Evolutionary conservation across 1,140 invertebrate genomes (phyloP).

Genomic region (Drosophila bocqueti): DNA sequence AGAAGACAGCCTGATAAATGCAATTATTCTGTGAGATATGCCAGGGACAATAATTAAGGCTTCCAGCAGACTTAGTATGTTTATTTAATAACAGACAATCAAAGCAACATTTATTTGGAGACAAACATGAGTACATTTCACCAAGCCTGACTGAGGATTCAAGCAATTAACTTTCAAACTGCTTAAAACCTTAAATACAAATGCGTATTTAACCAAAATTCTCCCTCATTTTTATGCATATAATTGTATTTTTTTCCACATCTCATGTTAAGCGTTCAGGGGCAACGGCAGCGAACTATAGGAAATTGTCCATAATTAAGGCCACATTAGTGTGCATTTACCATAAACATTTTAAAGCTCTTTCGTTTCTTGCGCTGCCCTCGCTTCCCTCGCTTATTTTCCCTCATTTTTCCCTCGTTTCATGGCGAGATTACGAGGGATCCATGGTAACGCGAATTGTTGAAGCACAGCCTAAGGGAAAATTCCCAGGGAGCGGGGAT

Average conservation of each 20-base stretch:
- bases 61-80: no score
- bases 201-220: background rate
- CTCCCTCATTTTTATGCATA: background rate
- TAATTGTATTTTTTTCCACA: background rate
- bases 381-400: background rate
- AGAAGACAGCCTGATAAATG: background rate
- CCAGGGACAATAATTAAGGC: background rate
- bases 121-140: background rate
- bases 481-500: background rate
- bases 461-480: background rate
- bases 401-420: slow-evolving; percentile 6
- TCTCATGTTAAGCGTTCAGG: background rate
- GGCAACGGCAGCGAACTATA: background rate
- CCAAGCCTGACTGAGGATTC: background rate
- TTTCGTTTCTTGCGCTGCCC: background rate
- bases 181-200: background rate
- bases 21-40: slow-evolving; percentile 5
- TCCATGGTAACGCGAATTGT: slow-evolving; percentile 28
- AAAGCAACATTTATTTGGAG: background rate
- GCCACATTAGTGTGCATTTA: slow-evolving; percentile 19
- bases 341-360: slow-evolving; percentile 11
- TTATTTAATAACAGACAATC: background rate
- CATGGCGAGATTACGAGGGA: slow-evolving; percentile 18
- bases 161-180: background rate
- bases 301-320: slow-evolving; percentile 15